phyloP scores from a whole-genome alignment of 2,797 vertebrate species.

The Dendrocincla tyrannina region DNA sequence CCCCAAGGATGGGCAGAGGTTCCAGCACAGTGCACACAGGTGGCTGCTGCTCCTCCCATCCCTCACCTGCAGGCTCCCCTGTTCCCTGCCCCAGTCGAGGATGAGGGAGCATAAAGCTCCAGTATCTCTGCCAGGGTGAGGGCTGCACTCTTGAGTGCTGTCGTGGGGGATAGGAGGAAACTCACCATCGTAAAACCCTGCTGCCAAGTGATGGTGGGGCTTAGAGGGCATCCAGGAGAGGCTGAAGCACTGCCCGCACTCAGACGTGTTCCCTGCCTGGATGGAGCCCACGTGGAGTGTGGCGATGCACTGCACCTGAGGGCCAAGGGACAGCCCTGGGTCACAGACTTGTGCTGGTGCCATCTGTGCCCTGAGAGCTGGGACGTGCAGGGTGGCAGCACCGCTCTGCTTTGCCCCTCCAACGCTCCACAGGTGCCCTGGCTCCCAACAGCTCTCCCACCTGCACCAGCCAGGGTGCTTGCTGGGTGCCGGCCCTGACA shows the following conservation, averaged over 20 bases:
- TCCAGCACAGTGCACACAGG: not conserved
- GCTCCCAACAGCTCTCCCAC: not conserved
- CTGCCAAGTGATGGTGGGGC: slow-evolving; percentile 88
- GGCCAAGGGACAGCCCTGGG: not conserved
- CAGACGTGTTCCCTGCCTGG: slow-evolving; percentile 72
- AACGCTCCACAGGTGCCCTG: fast-evolving
- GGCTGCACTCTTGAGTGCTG: fast-evolving
- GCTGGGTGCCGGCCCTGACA: not conserved
- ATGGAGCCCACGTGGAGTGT: slow-evolving; percentile 87
- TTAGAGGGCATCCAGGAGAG: slow-evolving; percentile 90
- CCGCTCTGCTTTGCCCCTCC: not conserved
- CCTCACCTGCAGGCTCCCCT: not conserved
- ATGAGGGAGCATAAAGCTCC: not conserved
- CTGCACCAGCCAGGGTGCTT: not conserved
- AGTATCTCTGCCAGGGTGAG: not conserved
- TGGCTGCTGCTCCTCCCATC: not conserved
- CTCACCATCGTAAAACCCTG: slow-evolving; percentile 93
- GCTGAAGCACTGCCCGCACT: slow-evolving; percentile 87
- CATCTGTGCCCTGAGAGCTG: fast-evolving
- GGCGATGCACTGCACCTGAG: slow-evolving; percentile 81
- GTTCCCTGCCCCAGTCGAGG: not conserved
- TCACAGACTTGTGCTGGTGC: fast-evolving
- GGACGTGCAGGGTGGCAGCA: not conserved
- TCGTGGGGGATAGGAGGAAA: fast-evolving
- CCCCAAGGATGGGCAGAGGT: not conserved